These are phyloP conservation scores for Tyrannus savana DNA, from an alignment of 2,113 vertebrate genomes.

Conservation along the genomic window DNA sequence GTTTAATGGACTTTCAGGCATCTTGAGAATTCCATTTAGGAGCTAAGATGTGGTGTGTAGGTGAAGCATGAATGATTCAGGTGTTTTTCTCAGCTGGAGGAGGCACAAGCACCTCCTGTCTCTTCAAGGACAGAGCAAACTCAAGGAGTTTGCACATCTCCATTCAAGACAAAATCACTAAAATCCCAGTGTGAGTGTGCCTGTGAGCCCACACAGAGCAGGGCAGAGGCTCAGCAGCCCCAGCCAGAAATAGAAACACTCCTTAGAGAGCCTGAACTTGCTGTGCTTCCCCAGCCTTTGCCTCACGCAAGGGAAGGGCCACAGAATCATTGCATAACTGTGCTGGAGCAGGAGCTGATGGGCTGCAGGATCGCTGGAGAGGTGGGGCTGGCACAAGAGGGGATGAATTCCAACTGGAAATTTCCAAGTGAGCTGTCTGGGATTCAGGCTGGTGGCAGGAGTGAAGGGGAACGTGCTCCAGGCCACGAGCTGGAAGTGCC, in stretches of 20 bases:
- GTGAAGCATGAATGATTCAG: not conserved
- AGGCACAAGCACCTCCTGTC: not conserved
- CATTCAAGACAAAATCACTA: not conserved
- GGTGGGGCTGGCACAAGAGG: not conserved
- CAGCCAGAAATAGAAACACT: not conserved
- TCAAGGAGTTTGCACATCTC: rapidly evolving
- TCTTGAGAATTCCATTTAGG: not conserved
- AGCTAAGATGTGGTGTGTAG: rapidly evolving
- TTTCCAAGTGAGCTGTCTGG: rapidly evolving
- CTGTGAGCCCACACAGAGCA: not conserved
- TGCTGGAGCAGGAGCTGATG: not conserved
- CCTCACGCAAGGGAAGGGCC: rapidly evolving
- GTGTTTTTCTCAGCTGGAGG: not conserved
- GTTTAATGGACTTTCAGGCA: not conserved
- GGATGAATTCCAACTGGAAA: not conserved
- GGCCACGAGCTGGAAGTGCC: rapidly evolving
- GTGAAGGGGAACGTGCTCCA: rapidly evolving
- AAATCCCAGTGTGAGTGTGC: rapidly evolving
- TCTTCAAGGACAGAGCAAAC: not conserved
- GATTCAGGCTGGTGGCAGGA: not conserved
- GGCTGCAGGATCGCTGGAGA: not conserved
- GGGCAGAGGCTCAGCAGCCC: not conserved
- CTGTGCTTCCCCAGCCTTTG: not conserved
- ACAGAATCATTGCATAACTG: rapidly evolving
- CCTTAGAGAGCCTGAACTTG: not conserved